These are phyloP conservation scores for Lepus americanus DNA, from an alignment of 2,113 vertebrate genomes.

Conservation along the genomic window DNA sequence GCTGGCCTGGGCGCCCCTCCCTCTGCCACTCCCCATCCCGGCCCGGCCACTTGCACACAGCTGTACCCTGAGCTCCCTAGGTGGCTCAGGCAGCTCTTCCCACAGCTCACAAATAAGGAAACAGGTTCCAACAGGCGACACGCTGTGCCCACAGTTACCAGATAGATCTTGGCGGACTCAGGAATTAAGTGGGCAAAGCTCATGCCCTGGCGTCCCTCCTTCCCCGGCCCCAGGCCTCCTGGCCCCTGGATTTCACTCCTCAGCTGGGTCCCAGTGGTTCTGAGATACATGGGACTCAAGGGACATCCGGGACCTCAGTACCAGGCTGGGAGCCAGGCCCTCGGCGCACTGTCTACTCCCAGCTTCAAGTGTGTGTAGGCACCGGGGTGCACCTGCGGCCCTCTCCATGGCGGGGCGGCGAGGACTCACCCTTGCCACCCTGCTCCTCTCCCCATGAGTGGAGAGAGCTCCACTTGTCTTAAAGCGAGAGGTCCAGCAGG, in stretches of 20 bases:
- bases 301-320: neutral
- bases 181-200: neutral
- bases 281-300: neutral
- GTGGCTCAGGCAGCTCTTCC: neutral
- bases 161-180: neutral
- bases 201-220: neutral
- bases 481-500: neutral
- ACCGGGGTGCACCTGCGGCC: neutral
- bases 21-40: neutral
- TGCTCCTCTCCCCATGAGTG: neutral
- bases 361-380: neutral
- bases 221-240: neutral
- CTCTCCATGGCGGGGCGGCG: too few species aligned
- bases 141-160: neutral
- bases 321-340: neutral
- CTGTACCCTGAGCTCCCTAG: neutral
- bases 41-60: neutral
- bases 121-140: constrained; percentile 20
- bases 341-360: neutral
- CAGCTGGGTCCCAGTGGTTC: neutral
- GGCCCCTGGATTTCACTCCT: neutral
- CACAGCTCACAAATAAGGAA: constrained; percentile 40
- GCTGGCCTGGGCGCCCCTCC: neutral
- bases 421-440: neutral
- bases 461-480: neutral